A percentile compares a stretch with the other conserved stretches of the same genome.
Evolutionary conservation across 2,113 vertebrate genomes (phyloP).

Genomic region (Pterophyllum scalare): DNA sequence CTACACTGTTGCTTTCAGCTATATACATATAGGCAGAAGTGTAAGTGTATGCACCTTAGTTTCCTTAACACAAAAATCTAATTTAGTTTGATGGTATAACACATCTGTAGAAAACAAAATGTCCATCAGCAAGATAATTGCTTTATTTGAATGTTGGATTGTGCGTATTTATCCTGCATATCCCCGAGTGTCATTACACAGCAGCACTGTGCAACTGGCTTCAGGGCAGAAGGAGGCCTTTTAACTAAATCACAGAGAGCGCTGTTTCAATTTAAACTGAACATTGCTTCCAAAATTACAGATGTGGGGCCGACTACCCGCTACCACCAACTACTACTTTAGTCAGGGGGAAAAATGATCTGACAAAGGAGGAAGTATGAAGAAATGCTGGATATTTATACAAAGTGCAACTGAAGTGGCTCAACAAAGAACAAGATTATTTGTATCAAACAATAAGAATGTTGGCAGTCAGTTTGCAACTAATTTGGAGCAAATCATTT

Average conservation of each 20-base stretch:
- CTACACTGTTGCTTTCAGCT: background rate
- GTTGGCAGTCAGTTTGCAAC: background rate
- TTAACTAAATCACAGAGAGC: background rate
- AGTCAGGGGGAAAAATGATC: too few species aligned
- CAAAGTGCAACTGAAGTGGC: background rate
- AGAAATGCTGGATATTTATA: background rate
- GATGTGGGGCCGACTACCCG: background rate
- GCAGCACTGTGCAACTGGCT: background rate
- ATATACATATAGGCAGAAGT: background rate
- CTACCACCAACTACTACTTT: background rate
- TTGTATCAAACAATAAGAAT: background rate
- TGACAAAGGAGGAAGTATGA: background rate
- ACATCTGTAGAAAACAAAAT: background rate
- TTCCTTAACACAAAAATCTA: background rate
- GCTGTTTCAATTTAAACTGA: background rate
- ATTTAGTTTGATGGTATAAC: background rate
- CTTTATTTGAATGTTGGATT: background rate
- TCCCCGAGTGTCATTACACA: background rate
- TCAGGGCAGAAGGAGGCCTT: background rate
- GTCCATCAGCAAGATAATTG: background rate
- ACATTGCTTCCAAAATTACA: background rate
- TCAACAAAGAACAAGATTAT: background rate
- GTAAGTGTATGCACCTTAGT: background rate
- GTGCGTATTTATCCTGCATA: background rate
- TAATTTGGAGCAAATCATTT: constrained; percentile 3